Base-by-base conservation (phyloP, 2,888 invertebrate genomes). In the Cataglyphis livida region DNA sequence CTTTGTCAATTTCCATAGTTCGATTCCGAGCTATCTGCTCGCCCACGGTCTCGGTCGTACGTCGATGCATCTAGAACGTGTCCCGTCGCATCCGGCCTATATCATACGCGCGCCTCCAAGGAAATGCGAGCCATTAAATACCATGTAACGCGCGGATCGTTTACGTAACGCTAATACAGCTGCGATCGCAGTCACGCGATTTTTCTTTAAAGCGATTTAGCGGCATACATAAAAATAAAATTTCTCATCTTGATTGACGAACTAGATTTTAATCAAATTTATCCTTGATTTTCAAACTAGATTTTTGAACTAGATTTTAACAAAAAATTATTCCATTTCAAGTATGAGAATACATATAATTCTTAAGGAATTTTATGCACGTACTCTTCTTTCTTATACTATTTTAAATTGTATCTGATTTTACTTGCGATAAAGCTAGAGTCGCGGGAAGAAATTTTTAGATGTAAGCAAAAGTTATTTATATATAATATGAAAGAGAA, bases 1-100 rank as follows among this genome's bases (percentile, higher is more conserved):
- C 91, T 91, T 92, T 92, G 92, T 92, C 93, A 90, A 92, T 92
- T 90, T 91, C 87, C 91, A 90, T 90, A 89, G 88, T 85, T 85
- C 88, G 73, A 88, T 88, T 86, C 84, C 38, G 70, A 61, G 81
- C 83, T 82, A 82, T 74, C 85, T 21, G 71, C 61, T 86, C 89
- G 88, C 90, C 91, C 87, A 91, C 90, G 91, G 84, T 61, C 75
- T 74, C 75, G 76, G 28, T 51, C 76, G 81, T 62, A 84, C 65
- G 32, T 79, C 79, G 83, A 18, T 51, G 85, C 78, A 74, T 88
- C 86, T 84, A 76, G 73, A 78, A 83, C 71, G 81, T 73, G 64
- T 86, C 83, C 85, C 76, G 76, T 81, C 75, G 75, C 79, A 66
- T 66, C 70, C 78, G 85, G 76, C 66, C 86, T 81, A 78, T 44